Percentiles rank a stretch among this genome's conserved stretches.
Evolutionary conservation across 2,797 vertebrate species (phyloP).

Genomic region (Tauraco hartlaubi): DNA sequence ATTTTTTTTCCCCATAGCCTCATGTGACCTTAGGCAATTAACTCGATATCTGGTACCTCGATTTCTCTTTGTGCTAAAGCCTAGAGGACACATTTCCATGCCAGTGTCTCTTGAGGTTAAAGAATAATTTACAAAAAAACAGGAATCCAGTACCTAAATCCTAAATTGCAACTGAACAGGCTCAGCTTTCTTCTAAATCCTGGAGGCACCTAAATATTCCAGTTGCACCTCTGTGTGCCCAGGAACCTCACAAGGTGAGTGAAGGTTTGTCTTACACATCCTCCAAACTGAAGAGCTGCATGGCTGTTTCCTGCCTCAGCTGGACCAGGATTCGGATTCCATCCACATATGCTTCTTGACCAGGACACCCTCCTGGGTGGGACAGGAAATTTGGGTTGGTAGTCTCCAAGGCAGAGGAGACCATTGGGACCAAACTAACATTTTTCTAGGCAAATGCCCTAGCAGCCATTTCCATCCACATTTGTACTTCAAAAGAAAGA

Average conservation of each 20-base stretch:
- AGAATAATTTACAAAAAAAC: not conserved
- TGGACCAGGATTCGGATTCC: not conserved
- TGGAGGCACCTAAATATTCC: not conserved
- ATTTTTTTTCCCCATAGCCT: not conserved
- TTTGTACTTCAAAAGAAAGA: not conserved
- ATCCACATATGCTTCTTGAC: rapidly evolving
- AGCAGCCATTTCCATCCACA: not conserved
- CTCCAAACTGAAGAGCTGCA: not conserved
- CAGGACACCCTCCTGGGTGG: not conserved
- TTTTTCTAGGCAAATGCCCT: not conserved
- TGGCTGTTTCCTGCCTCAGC: not conserved
- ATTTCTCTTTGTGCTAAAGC: not conserved
- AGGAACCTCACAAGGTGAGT: not conserved
- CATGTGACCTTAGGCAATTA: not conserved
- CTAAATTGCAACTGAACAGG: not conserved
- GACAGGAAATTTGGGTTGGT: not conserved
- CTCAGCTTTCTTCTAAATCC: not conserved
- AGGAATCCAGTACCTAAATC: not conserved
- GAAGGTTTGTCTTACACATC: not conserved
- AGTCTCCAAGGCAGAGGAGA: not conserved
- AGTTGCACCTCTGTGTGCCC: not conserved
- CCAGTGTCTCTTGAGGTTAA: not conserved
- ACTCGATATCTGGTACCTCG: not conserved
- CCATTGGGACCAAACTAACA: not conserved
- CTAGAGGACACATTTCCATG: not conserved